phyloP scores from a whole-genome alignment of 2,797 vertebrate species.

The Bufotes viridis region DNA sequence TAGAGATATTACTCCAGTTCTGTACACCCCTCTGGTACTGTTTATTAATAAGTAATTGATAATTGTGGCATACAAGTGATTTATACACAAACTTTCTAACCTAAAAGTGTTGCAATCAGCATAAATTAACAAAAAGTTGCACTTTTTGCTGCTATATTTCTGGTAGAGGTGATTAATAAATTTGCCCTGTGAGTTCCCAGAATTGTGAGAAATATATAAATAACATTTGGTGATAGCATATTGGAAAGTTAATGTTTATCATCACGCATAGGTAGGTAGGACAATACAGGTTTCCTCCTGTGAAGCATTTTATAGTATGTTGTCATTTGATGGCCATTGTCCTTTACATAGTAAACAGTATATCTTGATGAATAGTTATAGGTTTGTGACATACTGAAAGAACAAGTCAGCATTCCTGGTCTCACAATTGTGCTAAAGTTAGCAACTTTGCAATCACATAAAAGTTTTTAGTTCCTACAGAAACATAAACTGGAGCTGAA shows the following conservation, averaged over 20 bases:
- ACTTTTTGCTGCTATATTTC: too few species aligned
- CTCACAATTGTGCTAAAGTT: slow-evolving; percentile 54
- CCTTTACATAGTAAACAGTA: slow-evolving; percentile 38
- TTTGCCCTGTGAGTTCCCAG: not conserved
- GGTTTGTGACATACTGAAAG: slow-evolving; percentile 58
- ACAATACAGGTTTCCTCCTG: slow-evolving; percentile 6
- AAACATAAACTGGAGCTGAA: slow-evolving; percentile 28
- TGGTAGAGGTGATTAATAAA: too few species aligned
- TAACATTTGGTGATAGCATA: not conserved
- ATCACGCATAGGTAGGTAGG: not conserved
- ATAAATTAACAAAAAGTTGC: too few species aligned
- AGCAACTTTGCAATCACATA: slow-evolving; percentile 55
- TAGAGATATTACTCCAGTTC: too few species aligned
- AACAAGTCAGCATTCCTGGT: slow-evolving; percentile 55
- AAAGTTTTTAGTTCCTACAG: slow-evolving; percentile 31
- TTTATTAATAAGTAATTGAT: too few species aligned
- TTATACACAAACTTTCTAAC: too few species aligned
- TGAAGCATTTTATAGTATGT: not conserved
- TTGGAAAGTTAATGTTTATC: not conserved
- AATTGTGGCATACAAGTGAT: too few species aligned
- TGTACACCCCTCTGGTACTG: too few species aligned
- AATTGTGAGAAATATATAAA: not conserved
- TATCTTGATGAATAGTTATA: slow-evolving; percentile 53
- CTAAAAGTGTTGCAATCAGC: too few species aligned
- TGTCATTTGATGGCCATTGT: slow-evolving; percentile 39